A percentile compares a stretch with the other conserved stretches of the same genome.
Evolutionary conservation across 2,888 invertebrate species (phyloP).

Genomic region (Phymatocera aterrima): DNA sequence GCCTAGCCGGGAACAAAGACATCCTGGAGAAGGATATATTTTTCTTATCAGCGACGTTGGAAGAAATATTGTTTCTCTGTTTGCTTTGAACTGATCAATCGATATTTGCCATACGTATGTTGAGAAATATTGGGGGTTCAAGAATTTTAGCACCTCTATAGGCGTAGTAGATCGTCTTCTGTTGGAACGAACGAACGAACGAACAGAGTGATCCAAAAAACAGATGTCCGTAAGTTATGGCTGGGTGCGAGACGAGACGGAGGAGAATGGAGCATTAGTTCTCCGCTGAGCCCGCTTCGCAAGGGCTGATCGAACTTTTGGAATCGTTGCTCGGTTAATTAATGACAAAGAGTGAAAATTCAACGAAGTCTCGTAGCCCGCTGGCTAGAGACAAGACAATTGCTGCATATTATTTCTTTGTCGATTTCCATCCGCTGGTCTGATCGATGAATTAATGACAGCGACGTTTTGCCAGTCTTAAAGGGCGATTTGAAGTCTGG

Average conservation of each 20-base stretch:
- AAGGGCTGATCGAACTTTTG: constrained; percentile 33
- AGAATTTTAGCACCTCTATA: too few species aligned
- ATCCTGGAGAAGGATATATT: too few species aligned
- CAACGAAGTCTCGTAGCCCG: constrained; percentile 19
- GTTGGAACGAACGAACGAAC: neutral
- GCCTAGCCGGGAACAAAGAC: too few species aligned
- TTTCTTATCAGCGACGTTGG: too few species aligned
- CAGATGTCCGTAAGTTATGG: constrained; percentile 9
- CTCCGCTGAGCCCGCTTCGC: constrained; percentile 2
- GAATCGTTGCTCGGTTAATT: constrained; percentile 8
- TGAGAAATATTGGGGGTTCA: too few species aligned
- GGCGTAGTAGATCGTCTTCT: too few species aligned
- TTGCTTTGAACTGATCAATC: too few species aligned
- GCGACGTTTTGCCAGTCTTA: too few species aligned
- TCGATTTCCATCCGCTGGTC: neutral
- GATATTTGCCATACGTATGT: too few species aligned
- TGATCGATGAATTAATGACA: constrained; percentile 6
- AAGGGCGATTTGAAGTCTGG: too few species aligned
- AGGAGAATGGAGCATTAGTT: constrained; percentile 32
- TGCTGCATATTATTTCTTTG: neutral
- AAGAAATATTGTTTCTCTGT: too few species aligned
- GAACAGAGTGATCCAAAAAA: neutral
- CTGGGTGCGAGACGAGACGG: constrained; percentile 6
- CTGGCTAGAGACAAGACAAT: constrained; percentile 5
- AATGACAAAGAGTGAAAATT: constrained; percentile 17